Conservation (phyloP, 2,888 invertebrate genomes). For the Rosalia funebris region DNA sequence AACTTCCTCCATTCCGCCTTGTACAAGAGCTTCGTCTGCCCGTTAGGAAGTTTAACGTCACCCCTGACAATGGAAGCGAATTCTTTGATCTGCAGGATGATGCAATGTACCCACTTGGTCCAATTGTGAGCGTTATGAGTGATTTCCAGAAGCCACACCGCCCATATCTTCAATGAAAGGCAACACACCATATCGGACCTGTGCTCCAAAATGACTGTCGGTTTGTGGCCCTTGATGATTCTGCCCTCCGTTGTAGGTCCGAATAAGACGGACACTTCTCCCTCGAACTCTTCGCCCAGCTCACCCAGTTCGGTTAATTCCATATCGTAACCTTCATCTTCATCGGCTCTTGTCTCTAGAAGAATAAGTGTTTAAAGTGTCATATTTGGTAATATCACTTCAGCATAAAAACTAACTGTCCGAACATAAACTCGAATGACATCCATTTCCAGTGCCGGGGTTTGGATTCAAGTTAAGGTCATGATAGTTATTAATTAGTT, state of each 20-base stretch:
- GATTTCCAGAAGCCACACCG: slow-evolving; percentile 58
- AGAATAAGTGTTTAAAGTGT: not conserved
- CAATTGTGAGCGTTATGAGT: slow-evolving; percentile 59
- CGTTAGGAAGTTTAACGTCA: slow-evolving; percentile 47
- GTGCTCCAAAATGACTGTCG: slow-evolving; percentile 53
- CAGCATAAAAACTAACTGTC: not conserved
- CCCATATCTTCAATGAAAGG: slow-evolving; percentile 59
- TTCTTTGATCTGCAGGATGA: slow-evolving; percentile 54
- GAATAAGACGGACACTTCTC: slow-evolving; percentile 18
- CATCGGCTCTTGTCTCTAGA: not conserved
- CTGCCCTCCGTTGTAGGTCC: slow-evolving; percentile 17
- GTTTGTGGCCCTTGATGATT: slow-evolving; percentile 53
- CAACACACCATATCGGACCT: slow-evolving; percentile 57
- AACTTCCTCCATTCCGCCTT: slow-evolving; percentile 57
- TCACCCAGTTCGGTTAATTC: not conserved
- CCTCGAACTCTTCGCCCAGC: slow-evolving; percentile 1
- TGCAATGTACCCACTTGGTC: slow-evolving; percentile 58
- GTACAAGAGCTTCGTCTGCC: slow-evolving; percentile 47
- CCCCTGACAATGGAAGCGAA: slow-evolving; percentile 55
- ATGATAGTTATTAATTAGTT: no score
- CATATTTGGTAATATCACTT: not conserved
- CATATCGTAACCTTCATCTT: slow-evolving; percentile 17
- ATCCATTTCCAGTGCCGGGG: no score
- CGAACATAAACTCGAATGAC: no score
- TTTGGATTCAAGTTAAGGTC: no score